Base-by-base conservation (phyloP, 23 tunicate species). In the Corella eumyota region DNA sequence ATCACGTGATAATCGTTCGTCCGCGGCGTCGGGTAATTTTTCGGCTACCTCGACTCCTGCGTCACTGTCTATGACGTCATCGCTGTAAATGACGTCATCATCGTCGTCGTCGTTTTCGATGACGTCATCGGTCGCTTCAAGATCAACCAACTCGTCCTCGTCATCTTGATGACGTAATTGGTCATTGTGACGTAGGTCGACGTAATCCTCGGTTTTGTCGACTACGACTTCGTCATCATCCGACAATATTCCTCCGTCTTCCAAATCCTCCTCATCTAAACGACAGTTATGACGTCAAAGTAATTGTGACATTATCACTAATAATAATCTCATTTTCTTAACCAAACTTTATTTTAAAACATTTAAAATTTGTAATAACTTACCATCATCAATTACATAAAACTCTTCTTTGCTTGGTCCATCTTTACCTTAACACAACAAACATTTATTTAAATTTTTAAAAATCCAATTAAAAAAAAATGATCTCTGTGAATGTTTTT, bases 371-470 rank as follows among this genome's bases (percentile, higher is more conserved):
- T 44, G 20, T 23, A 17, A 21, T 9, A 17, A 30, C 69, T 54
- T 22, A 74, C 71, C 80, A 17, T 74, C 80, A 51, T 74, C 80
- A 51, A 34, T 57, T 19, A 74, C 70, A 17, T 30, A 62, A 34
- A 44, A 53, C 25, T 66, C 71, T 20, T 66, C 71, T 64, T 67
- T 56, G 65, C 62, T 54, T 50, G 69, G 56, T 35, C 45, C 62
- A 53, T 61, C 71, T 64, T 67, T 40, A 34, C 80, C 67, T 67
- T 20, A 26, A 73, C 48, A 40, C 15, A 40, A 40, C 11, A 9
- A 40, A 9, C 48, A 9, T 40, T 40, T 40, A 40, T 40, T 11
- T 44, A 15, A 11, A 44, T 11, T 15, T 11, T n/a, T n/a, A n/a
- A n/a, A n/a, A n/a, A n/a, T n/a, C n/a, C n/a, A n/a, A n/a, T n/a